These are phyloP conservation scores for Malurus elegans DNA, from an alignment of 2,113 vertebrate genomes.

Conservation along the genomic window DNA sequence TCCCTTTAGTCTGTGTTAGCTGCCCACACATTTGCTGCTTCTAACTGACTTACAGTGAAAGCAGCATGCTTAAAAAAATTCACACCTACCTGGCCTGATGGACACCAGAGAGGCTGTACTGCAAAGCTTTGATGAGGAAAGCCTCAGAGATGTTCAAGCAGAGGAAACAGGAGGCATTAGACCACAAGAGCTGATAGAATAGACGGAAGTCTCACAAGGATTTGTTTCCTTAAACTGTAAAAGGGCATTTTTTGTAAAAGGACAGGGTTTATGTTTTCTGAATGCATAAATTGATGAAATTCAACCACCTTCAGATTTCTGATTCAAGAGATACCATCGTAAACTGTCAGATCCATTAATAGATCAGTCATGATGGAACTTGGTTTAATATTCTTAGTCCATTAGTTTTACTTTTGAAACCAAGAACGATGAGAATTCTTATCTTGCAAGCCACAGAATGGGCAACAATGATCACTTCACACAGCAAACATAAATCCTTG, in stretches of 20 bases:
- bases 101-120: background rate
- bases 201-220: background rate
- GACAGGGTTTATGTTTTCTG: background rate
- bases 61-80: background rate
- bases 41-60: background rate
- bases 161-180: background rate
- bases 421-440: background rate
- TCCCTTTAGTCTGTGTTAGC: background rate
- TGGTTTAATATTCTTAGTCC: background rate
- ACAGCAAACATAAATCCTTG: background rate
- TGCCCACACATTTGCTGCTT: background rate
- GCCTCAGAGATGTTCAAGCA: background rate
- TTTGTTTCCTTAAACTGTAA: background rate
- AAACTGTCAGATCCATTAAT: background rate
- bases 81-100: background rate
- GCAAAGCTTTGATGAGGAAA: background rate
- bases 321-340: background rate
- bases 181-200: background rate
- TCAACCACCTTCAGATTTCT: background rate
- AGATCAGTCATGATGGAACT: background rate
- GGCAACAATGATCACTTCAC: background rate
- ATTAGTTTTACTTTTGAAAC: background rate
- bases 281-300: background rate
- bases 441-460: background rate
- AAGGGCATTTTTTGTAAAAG: background rate